These are phyloP conservation scores for Cephus rjabovi DNA, from an alignment of 2,888 invertebrate genomes.

Conservation along the genomic window DNA sequence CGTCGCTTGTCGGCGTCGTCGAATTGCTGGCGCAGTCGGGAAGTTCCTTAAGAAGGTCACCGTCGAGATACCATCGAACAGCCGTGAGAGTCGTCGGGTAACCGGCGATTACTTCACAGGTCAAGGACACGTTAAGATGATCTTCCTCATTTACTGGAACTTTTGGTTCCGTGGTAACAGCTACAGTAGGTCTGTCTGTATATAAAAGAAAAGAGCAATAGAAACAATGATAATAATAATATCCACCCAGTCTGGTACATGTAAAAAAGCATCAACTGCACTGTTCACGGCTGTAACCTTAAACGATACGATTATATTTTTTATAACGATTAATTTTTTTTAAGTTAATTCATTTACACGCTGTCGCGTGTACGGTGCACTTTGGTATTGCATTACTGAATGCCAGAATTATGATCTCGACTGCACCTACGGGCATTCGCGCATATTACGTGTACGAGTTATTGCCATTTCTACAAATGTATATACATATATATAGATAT, in stretches of 20 bases:
- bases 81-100: constrained; percentile 80
- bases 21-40: constrained; percentile 79
- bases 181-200: constrained; percentile 83
- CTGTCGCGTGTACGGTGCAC: not conserved
- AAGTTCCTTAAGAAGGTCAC: constrained; percentile 84
- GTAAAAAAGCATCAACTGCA: not conserved
- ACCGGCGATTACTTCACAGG: constrained; percentile 83
- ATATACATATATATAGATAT: not conserved
- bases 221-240: not conserved
- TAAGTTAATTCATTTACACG: not conserved
- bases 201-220: constrained; percentile 2
- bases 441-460: not conserved
- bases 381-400: not conserved
- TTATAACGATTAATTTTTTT: not conserved
- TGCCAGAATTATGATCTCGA: not conserved
- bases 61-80: constrained; percentile 90
- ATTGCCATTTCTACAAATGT: not conserved
- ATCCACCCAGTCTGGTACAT: not conserved
- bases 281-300: not conserved
- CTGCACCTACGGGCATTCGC: not conserved
- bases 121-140: constrained; percentile 83
- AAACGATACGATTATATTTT: not conserved
- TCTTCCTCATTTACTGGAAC: constrained; percentile 83
- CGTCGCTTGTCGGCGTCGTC: constrained; percentile 38
- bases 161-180: constrained; percentile 80